Evolutionary conservation across 2,888 invertebrate genomes (phyloP), one percentile per base, ranked within the genome.

Genomic region (Leptogaster cylindrica): DNA sequence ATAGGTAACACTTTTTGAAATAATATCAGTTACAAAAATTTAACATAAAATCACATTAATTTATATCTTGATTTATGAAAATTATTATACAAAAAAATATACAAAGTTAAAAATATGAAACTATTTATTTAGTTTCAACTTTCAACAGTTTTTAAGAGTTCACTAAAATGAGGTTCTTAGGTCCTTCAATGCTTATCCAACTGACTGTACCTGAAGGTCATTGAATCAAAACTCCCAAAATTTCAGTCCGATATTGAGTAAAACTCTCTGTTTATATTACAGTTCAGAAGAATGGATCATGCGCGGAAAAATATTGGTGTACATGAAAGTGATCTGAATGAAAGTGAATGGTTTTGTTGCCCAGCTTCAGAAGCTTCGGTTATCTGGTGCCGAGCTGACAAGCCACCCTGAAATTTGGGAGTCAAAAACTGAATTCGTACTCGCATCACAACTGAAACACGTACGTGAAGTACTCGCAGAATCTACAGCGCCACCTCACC

Each of bases 251-350:
- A 39, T 14, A 10, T 39, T 4, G 39, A 10, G 39, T 39, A 39
- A 39, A 4, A n/a, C 36, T 55, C 55, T 55, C 55, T 55, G 55
- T 55, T 55, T 55, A 55, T 39, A 16, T 8, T 8, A 33, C 33
- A 55, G 39, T 36, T 12, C 8, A 10, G 12, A 36, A 23, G 31
- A 36, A 7, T 14, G 23, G 31, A 33, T 25, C 55, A 55, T 55
- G 55, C 55, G 55, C 55, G 5, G n/a, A n/a, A 12, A 33, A 23
- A 18, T 20, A 18, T 3, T 25, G 8, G 23, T n/a, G 31, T 55
- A 39, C 20, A 20, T n/a, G 14, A 55, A 41, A 27, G n/a, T n/a
- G n/a, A n/a, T 27, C 44, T 44, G 44, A 41, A 44, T 61, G 61
- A 27, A 44, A 61, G 61, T 41, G 33, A 55, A 55, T 31, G 27